These are phyloP conservation scores for Anoplolepis gracilipes DNA, from an alignment of 1,140 invertebrate genomes.

Conservation along the genomic window DNA sequence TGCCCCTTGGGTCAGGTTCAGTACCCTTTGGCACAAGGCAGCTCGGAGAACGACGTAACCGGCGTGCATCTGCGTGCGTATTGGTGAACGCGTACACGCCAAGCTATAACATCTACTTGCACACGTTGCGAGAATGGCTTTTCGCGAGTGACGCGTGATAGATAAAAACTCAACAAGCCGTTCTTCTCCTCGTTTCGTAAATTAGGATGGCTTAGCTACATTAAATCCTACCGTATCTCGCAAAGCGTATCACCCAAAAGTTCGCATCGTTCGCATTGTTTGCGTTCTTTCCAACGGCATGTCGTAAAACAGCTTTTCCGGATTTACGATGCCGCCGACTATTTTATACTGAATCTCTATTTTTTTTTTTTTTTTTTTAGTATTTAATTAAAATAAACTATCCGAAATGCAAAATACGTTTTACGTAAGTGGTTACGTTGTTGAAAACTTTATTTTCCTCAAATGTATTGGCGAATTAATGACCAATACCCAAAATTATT, in stretches of 20 bases:
- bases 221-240: constrained; percentile 36
- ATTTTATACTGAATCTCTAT: too few species aligned
- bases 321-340: not conserved
- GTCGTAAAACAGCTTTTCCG: not conserved
- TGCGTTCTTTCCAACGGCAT: not conserved
- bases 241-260: not conserved
- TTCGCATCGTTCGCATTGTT: not conserved
- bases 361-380: too few species aligned
- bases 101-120: constrained; percentile 59
- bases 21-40: constrained; percentile 82
- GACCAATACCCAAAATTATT: too few species aligned
- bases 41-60: constrained; percentile 66
- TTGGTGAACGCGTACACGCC: constrained; percentile 49
- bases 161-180: constrained; percentile 49
- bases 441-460: not conserved
- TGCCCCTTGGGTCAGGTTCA: constrained; percentile 85
- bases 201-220: constrained; percentile 21
- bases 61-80: constrained; percentile 63
- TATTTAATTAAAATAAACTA: not conserved
- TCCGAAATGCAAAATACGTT: not conserved
- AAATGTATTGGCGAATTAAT: not conserved
- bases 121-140: constrained; percentile 33
- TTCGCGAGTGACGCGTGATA: constrained; percentile 44
- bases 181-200: constrained; percentile 36
- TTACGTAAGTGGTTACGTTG: not conserved